Evolutionary conservation across 1,140 invertebrate species (phyloP), one percentile per base, ranked within the genome.

Genomic region (Pseudobourletiella spinata): DNA sequence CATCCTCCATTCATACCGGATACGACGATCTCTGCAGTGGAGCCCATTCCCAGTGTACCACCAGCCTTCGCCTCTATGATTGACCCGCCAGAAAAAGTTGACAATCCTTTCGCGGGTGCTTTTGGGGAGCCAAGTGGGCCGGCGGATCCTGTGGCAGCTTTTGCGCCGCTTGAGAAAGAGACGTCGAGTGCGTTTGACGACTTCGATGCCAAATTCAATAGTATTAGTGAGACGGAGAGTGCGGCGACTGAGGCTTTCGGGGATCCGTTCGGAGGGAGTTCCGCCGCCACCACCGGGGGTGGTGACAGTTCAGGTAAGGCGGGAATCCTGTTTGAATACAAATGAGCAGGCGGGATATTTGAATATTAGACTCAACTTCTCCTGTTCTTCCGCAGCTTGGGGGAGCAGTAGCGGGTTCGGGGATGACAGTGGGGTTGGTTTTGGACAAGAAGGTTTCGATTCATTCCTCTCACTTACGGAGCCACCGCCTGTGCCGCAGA

Each of bases 401-500:
- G 67, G 59, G 24, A 46, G 51, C 20, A 66, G 74, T 1, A 77
- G 76, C 32, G 85, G 85, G 1, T 87, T 87, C 59, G 82, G 78
- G 4, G 79, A 64, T 16, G 46, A 50, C n/a, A 43, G 30, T 2
- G 32, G 32, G 32, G 3, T 67, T 18, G 75, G 75, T 8, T 74
- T 76, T 61, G 74, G 75, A 28, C 68, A 62, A 22, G 79, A 82
- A n/a, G 81, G 80, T 30, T 90, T 89, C 72, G 91, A 95, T 73
- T 81, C 86, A 2, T 93, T 93, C 76, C 75, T 92, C 42, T 83
- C 83, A 15, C 82, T 91, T 80, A 84, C 83, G 59, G 86, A 86
- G 39, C 87, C 86, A 46, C 86, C 79, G 0, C 75, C 77, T 15
- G 76, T 79, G 6, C 81, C 82, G 16, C 78, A 78, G 52, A 80